Evolutionary conservation across 1,140 invertebrate species (phyloP), one percentile per base, ranked within the genome.

Genomic region (Trichomalopsis sarcophagae): DNA sequence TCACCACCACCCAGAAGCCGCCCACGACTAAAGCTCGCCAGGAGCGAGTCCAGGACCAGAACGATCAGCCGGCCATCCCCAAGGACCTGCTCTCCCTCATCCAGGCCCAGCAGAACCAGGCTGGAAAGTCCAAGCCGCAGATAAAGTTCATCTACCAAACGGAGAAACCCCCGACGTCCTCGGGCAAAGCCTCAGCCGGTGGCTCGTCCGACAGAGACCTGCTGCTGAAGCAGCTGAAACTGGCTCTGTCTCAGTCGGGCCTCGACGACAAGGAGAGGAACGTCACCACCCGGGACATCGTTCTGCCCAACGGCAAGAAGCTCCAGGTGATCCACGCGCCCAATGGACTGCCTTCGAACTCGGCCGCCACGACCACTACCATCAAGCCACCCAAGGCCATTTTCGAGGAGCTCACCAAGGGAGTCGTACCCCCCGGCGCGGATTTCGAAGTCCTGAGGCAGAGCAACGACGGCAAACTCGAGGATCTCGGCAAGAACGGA

Each of bases 371-470:
- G 92, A 0, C 93, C 2, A 93, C 94, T 0, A 94, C 94, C 0
- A 89, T 92, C 13, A 95, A 92, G 88, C 94, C 95, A 13, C 94
- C 94, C 0, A 94, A 93, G 76, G 92, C 91, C 13, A 89, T 95
- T 73, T 94, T 97, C 9, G 96, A 97, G 71, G 96, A 97, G 89
- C 89, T 97, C 66, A 96, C 96, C 2, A 96, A 96, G 90, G 95
- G 95, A 2, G 96, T 95, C 1, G 90, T 97, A 79, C 96, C 96
- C 7, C 96, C 96, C 17, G 96, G 96, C 33, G 94, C 96, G 0
- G 95, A 96, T 88, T 97, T 96, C 87, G 96, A 97, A 91, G 93
- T 97, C 1, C 94, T 97, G 55, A 95, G 95, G 86, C 95, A 97
- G 76, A 95, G 95, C 40, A 95, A 95, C 85, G 95, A 96, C 87